These are phyloP conservation scores for Caenorhabditis tropicalis DNA, from an alignment of 1,140 invertebrate genomes.

Conservation along the genomic window DNA sequence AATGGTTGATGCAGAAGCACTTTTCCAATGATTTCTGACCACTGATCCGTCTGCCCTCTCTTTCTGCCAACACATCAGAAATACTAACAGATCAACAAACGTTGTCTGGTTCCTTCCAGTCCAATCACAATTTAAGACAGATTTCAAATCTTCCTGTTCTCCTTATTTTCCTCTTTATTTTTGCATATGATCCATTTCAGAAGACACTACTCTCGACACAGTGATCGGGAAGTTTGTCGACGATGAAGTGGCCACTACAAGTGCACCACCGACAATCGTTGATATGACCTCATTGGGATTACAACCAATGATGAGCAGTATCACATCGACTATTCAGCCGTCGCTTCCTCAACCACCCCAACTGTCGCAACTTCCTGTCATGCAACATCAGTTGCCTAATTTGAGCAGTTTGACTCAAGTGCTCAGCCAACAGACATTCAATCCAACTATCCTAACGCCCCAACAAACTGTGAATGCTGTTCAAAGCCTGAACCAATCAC, in stretches of 20 bases:
- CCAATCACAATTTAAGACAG: background rate
- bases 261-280: constrained; percentile 27
- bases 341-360: background rate
- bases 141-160: background rate
- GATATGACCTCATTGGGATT: constrained; percentile 37
- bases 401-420: constrained; percentile 35
- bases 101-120: constrained; percentile 1
- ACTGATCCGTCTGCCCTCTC: background rate
- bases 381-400: constrained; percentile 29
- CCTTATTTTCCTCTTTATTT: background rate
- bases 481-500: background rate
- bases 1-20: background rate
- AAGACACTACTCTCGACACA: constrained; percentile 41
- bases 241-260: constrained; percentile 29
- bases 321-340: constrained; percentile 6
- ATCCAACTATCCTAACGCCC: background rate
- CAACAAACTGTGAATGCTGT: constrained; percentile 9
- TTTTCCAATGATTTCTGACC: background rate
- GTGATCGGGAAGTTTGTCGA: constrained; percentile 25
- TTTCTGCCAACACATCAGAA: background rate
- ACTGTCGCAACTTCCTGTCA: constrained; percentile 14
- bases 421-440: background rate
- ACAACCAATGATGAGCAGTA: constrained; percentile 30
- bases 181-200: background rate
- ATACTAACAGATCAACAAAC: constrained; percentile 39